Conservation (phyloP, 2,888 invertebrate species). For the Brassicogethes aeneus region DNA sequence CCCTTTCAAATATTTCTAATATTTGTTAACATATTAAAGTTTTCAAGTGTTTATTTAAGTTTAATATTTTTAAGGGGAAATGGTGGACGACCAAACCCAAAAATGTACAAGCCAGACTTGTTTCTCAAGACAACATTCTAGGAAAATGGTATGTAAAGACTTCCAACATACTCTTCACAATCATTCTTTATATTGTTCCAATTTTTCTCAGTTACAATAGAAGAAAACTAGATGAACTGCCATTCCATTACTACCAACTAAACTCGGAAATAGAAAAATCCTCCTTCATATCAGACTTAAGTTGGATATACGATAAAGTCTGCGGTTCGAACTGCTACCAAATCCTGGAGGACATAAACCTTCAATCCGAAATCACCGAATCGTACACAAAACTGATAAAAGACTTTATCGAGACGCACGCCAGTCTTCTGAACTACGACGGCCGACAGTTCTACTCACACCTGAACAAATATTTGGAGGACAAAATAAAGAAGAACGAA, state of each 20-base stretch:
- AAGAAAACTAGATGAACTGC: constrained; percentile 73
- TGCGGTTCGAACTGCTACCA: constrained; percentile 68
- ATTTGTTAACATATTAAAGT: no score
- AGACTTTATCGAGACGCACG: constrained; percentile 61
- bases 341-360: constrained; percentile 66
- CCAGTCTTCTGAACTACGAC: constrained; percentile 68
- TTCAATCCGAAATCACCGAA: constrained; percentile 41
- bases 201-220: constrained; percentile 58
- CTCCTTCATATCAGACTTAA: constrained; percentile 62
- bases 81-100: constrained; percentile 50
- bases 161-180: no score
- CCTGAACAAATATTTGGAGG: constrained; percentile 45
- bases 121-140: constrained; percentile 46
- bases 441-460: constrained; percentile 76
- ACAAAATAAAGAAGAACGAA: constrained; percentile 31
- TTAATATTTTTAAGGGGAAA: constrained; percentile 44
- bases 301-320: constrained; percentile 74
- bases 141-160: constrained; percentile 41
- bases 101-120: constrained; percentile 49
- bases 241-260: constrained; percentile 64
- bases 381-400: constrained; percentile 50
- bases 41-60: no score
- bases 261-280: constrained; percentile 53
- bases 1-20: no score
- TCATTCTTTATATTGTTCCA: not conserved